Base-by-base conservation (phyloP, 2,888 invertebrate genomes). In the Plebejus anna region DNA sequence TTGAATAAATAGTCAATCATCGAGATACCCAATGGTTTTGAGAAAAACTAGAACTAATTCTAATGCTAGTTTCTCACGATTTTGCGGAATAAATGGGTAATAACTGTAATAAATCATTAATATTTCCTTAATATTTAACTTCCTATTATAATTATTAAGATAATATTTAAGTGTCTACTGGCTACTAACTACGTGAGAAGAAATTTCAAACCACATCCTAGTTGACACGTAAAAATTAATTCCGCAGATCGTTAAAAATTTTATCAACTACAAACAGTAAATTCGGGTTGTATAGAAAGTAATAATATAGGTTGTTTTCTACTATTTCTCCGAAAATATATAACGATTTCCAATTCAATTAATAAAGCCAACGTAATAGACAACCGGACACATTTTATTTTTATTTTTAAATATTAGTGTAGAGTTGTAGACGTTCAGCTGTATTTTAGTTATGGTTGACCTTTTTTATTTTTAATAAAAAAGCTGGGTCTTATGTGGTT, bases 1-100 rank as follows among this genome's bases (percentile, higher is more conserved):
- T 73, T 73, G 73, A 32, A 73, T 6, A 73, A 73, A 55, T 55
- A 51, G 55, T 7, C 73, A 51, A 55, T 73, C 51, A 51, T 28
- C 9, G 28, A 11, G 22, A 32, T 28, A 11, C 28, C 47, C 28
- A 47, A 38, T 71, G 71, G 73, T 11, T 73, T 51, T 5, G 22
- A 16, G 7, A 73, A 36, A 55, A 73, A 73, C 32, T 22, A 47
- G 61, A 66, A 66, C 32, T 32, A 28, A 51, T 73, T 51, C 28
- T 51, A 28, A 22, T 72, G 51, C 32, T 55, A 0, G 22, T 51
- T 73, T 73, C 73, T 32, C 73, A 73, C 73, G 73, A 11, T 73
- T 28, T 51, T 13, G 47, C 51, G 28, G 4, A 66, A 66, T 66
- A 13, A 28, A 61, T 61, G 4, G 22, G 11, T 16, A 32, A 16